These are phyloP conservation scores for Erethizon dorsatum DNA, from an alignment of 2,797 vertebrate genomes.

Conservation along the genomic window DNA sequence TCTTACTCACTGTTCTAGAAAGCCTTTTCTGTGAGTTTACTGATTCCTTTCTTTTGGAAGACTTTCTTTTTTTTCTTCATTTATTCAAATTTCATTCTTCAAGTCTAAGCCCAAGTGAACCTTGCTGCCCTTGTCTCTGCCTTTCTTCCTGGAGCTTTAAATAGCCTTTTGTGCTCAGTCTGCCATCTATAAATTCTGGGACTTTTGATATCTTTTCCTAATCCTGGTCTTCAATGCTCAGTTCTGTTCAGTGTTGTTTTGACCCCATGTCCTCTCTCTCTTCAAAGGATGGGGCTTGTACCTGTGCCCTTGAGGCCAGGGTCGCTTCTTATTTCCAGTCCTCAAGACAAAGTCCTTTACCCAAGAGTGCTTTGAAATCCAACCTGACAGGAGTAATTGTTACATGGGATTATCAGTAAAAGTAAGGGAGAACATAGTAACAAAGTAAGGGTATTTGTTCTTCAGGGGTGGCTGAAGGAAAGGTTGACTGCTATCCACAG, in stretches of 20 bases:
- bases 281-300: background rate
- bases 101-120: background rate
- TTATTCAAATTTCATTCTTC: background rate
- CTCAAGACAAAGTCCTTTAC: background rate
- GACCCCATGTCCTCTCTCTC: background rate
- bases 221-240: background rate
- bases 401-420: background rate
- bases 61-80: background rate
- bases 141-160: background rate
- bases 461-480: too few relatives aligned
- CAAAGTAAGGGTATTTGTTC: too few relatives aligned
- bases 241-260: background rate
- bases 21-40: background rate
- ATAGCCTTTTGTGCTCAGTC: background rate
- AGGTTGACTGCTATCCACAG: too few relatives aligned
- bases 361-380: background rate
- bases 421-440: too few relatives aligned
- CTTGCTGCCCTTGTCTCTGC: background rate
- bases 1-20: background rate
- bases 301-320: background rate
- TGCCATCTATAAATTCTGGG: background rate
- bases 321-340: background rate
- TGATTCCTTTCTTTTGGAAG: background rate
- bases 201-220: background rate
- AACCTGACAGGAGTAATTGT: conserved; percentile 19